Base-by-base conservation (phyloP, 2,888 invertebrate species). In the Aquatica leii region DNA sequence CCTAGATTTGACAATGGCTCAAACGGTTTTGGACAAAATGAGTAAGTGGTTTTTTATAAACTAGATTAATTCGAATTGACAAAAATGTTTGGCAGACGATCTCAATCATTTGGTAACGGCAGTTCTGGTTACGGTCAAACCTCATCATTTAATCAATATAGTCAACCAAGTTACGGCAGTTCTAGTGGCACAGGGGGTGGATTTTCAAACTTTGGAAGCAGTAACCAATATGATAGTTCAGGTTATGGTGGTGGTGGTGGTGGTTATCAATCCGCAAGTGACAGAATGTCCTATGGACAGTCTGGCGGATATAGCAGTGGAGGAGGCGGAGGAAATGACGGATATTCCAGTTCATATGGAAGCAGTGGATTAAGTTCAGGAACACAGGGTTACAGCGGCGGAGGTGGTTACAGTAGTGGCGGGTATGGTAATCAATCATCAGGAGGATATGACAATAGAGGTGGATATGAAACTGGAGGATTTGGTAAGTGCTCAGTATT, bases 1-100 rank as follows among this genome's bases (percentile, higher is more conserved):
- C 75, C 76, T 4, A 63, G 78, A 51, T 78, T 75, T 60, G 78
- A 77, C 35, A 74, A 76, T 60, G 70, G 71, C 31, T 17, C 71
- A 9, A 78, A 78, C 69, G 78, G 78, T 59, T 77, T 73, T 62
- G 74, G 74, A 51, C 76, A 76, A 67, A 66, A 66, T 56, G 65
- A 65, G 69, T 69, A 62, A 67, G 65, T 66, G 5, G n/a, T 48
- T 34, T 24, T 24, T 21, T 53, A 0, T 34, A 41, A n/a, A 41
- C 18, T 12, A 20, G 37, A 18, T 51, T 62, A 15, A 15, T 17
- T 9, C 48, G n/a, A 58, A 57, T 62, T 49, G 43, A 15, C 18
- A 46, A 35, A 41, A 40, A n/a, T 58, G 12, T 55, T 60, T 20
- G 40, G 46, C 18, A 62, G 65, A 50, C 57, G 69, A 52, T 54